Evolutionary conservation across 30 jellyfish, hydroid and myxozoan genomes (phyloP).

Genomic region (Cassiopea xamachana): DNA sequence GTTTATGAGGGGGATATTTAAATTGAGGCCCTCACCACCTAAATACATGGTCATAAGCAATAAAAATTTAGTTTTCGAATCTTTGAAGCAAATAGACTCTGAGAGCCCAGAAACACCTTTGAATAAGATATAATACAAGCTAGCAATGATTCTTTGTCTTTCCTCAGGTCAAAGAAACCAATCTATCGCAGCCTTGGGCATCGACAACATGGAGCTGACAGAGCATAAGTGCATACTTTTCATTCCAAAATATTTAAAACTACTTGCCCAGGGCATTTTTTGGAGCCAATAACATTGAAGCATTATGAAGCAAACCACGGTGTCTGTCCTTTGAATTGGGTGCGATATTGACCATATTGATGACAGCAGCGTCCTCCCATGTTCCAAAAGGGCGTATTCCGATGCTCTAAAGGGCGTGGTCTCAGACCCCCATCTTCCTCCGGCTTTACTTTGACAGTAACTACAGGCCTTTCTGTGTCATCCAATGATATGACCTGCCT

Average conservation of each 20-base stretch:
- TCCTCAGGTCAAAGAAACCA: constrained; percentile 46
- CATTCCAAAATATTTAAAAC: neutral
- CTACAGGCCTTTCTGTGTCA: too few species aligned
- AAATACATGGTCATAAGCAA: constrained; percentile 41
- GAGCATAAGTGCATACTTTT: neutral
- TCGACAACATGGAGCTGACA: constrained; percentile 5
- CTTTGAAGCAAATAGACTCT: neutral
- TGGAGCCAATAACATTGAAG: constrained; percentile 8
- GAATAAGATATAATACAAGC: neutral
- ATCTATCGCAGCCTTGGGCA: constrained; percentile 34
- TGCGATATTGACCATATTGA: too few species aligned
- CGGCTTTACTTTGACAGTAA: too few species aligned
- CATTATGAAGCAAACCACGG: neutral
- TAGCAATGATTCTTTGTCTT: constrained; percentile 31
- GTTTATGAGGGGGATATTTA: constrained; percentile 39
- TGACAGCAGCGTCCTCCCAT: too few species aligned
- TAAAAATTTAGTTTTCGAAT: neutral
- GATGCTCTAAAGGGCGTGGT: too few species aligned
- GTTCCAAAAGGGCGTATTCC: too few species aligned
- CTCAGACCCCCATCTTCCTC: too few species aligned
- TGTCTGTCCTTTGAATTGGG: neutral
- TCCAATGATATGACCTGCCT: too few species aligned
- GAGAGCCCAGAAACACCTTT: constrained; percentile 1
- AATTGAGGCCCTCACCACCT: constrained; percentile 44
- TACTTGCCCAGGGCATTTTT: neutral